A percentile compares a stretch with the other conserved stretches of the same genome.
phyloP scores from a whole-genome alignment of 2,797 vertebrate genomes.

The Falco novaeseelandiae region DNA sequence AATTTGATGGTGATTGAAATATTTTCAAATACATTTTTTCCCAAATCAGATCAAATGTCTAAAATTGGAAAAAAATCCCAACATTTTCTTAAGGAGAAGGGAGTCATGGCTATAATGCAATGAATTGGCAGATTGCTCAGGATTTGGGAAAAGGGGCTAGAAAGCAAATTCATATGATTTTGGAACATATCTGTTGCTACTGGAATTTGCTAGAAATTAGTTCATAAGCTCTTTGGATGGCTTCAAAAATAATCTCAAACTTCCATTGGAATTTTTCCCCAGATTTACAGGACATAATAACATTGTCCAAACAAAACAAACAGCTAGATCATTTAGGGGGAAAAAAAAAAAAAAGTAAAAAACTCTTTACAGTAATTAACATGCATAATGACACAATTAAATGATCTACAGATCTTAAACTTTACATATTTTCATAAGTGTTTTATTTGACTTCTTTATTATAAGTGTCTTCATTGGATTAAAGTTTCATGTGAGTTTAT shows the following conservation, averaged over 20 bases:
- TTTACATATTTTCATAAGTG: neutral
- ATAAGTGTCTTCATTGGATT: neutral
- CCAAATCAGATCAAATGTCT: neutral
- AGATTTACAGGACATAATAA: neutral
- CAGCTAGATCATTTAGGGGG: neutral
- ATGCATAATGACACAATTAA: neutral
- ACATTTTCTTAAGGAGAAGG: neutral
- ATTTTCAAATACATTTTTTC: neutral
- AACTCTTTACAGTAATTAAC: neutral
- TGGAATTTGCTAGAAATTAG: neutral
- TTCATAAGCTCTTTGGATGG: neutral
- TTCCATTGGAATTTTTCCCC: neutral
- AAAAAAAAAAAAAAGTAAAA: neutral
- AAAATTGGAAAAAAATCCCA: neutral
- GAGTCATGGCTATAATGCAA: neutral
- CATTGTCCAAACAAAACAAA: neutral
- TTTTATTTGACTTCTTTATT: neutral
- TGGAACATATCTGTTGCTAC: neutral
- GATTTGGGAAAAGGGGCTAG: neutral
- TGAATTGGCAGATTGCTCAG: neutral
- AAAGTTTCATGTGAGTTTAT: neutral
- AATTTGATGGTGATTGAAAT: neutral
- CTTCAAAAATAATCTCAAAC: neutral
- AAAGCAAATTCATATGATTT: neutral
- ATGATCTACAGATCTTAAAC: neutral